Percentiles rank a stretch among this genome's conserved stretches.
These are phyloP conservation scores for Varanus komodoensis DNA, from an alignment of 2,113 vertebrate genomes.

Conservation along the genomic window DNA sequence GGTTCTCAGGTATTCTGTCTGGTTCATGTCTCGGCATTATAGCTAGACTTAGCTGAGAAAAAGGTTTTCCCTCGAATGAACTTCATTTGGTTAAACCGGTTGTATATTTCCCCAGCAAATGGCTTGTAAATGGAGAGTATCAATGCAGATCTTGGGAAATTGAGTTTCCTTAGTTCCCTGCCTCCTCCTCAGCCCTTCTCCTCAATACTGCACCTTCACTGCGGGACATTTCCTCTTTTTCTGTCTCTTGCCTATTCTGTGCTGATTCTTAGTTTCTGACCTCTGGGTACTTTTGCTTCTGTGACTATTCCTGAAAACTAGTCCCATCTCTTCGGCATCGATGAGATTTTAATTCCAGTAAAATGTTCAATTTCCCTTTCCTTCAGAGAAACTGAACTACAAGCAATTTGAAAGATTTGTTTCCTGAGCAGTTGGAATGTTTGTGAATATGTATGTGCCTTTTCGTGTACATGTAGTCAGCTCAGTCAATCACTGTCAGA, in stretches of 20 bases:
- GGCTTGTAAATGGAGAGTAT: neutral
- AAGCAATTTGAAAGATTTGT: neutral
- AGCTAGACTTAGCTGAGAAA: too few species aligned
- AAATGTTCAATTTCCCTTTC: neutral
- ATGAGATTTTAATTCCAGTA: neutral
- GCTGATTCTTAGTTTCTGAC: neutral
- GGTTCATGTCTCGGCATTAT: too few species aligned
- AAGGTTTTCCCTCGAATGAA: too few species aligned
- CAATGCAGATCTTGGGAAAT: neutral
- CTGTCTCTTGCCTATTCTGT: neutral
- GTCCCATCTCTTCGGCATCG: neutral
- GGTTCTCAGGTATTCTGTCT: too few species aligned
- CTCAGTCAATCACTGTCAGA: neutral
- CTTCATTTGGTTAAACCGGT: neutral
- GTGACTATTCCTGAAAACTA: neutral
- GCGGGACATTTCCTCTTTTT: neutral
- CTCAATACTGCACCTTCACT: too few species aligned
- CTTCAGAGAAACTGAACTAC: neutral
- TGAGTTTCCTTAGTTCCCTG: neutral
- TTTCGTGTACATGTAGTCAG: too few species aligned
- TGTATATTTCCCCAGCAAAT: neutral
- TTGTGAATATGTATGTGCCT: slow-evolving; percentile 46
- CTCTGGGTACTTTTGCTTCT: neutral
- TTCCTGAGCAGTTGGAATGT: neutral
- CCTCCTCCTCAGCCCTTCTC: neutral